Evolutionary conservation across 1,140 invertebrate species (phyloP), one percentile per base, ranked within the genome.

Genomic region (Atopsyche davidsoni): DNA sequence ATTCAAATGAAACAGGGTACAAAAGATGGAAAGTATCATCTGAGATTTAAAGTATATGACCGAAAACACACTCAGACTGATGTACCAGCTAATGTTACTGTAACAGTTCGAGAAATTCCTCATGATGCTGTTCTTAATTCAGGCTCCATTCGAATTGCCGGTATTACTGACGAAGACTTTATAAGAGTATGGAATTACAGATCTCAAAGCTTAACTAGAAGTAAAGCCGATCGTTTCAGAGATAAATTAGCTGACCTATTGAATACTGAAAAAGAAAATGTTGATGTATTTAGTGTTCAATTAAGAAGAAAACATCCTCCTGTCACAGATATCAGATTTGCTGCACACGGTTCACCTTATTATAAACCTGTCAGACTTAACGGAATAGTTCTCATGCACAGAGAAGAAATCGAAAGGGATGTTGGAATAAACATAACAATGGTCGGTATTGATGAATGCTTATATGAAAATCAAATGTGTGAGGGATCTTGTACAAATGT

Each of bases 361-460:
- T 95, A 95, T 61, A 95, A 96, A 62, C 86, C 94, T 0, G 89
- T 94, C 0, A 82, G 89, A 72, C 75, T 97, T 25, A 94, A 98
- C 68, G 94, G 94, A 17, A 86, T 96, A 28, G 86, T 98, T 1
- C 68, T 93, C n/a, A 87, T 94, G 79, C 87, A 98, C 64, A 79
- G 90, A 53, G 87, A 92, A 75, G 86, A 93, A 81, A 96, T 98
- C 67, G 92, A 96, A 73, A 80, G 83, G 58, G 85, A 88, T 55
- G 86, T 96, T 6, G 93, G 92, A 19, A 90, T 97, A 38, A 93
- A 94, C 60, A 95, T 98, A 31, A 92, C 89, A 2, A 96, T 97
- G 92, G 92, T 97, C 2, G 92, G 92, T 46, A 97, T 98, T 56
- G 93, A 98, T 62, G 92, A 97, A 72, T 98, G 96, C 68, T 73